A percentile compares a stretch with the other conserved stretches of the same genome.
These are phyloP conservation scores for Trachelus iudaicus DNA, from an alignment of 2,888 invertebrate species.

Conservation along the genomic window DNA sequence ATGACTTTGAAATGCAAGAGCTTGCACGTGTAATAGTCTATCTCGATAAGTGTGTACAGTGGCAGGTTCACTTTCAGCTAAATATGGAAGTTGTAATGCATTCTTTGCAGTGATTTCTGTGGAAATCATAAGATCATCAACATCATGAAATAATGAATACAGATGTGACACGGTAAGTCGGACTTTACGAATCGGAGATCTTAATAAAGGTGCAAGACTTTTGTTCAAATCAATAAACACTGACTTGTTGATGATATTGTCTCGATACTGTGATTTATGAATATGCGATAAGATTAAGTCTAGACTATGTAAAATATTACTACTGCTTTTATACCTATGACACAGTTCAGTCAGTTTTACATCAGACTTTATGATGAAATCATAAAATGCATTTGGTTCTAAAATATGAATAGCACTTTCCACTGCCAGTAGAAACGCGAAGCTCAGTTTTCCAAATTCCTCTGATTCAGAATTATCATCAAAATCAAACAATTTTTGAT, in stretches of 20 bases:
- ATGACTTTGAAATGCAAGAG: slow-evolving; percentile 70
- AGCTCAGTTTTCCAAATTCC: slow-evolving; percentile 35
- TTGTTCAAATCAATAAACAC: slow-evolving; percentile 44
- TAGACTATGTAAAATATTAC: slow-evolving; percentile 44
- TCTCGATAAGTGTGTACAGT: slow-evolving; percentile 85
- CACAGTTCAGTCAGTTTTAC: slow-evolving; percentile 41
- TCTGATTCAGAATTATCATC: slow-evolving; percentile 12
- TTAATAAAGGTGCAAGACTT: slow-evolving; percentile 41
- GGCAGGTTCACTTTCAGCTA: slow-evolving; percentile 77
- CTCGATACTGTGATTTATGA: slow-evolving; percentile 30
- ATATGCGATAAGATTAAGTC: slow-evolving; percentile 50
- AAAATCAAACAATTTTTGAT: slow-evolving; percentile 34
- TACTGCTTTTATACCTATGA: slow-evolving; percentile 38
- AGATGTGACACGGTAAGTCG: slow-evolving; percentile 80
- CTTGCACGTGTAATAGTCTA: slow-evolving; percentile 79
- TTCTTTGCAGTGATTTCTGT: slow-evolving; percentile 50
- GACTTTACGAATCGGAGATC: slow-evolving; percentile 64
- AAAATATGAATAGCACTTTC: slow-evolving; percentile 73
- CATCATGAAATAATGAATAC: slow-evolving; percentile 74
- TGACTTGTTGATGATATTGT: slow-evolving; percentile 41
- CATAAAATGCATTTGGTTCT: slow-evolving; percentile 66
- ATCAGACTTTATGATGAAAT: slow-evolving; percentile 54
- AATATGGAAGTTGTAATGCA: slow-evolving; percentile 60
- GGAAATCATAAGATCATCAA: slow-evolving; percentile 67
- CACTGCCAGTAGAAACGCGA: slow-evolving; percentile 70